Percentiles rank a stretch among this genome's conserved stretches.
Conservation (phyloP, 1,140 invertebrate genomes). For the Phthorimaea operculella region DNA sequence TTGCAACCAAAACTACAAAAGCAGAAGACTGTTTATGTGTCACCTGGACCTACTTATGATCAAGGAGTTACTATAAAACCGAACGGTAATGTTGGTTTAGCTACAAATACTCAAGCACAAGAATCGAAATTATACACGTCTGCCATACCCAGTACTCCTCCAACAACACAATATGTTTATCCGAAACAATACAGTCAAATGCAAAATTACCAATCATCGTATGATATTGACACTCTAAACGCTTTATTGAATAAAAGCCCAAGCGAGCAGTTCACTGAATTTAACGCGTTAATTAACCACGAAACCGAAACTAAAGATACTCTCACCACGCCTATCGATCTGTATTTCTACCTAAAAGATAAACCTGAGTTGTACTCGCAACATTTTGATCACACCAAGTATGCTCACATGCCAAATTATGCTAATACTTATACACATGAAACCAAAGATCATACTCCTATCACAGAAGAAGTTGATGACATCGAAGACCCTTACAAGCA, state of each 20-base stretch:
- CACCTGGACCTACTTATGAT: constrained; percentile 35
- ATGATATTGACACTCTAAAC: constrained; percentile 44
- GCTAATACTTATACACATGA: constrained; percentile 23
- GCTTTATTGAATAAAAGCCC: constrained; percentile 37
- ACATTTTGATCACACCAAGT: constrained; percentile 23
- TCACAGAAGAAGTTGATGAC: constrained; percentile 59
- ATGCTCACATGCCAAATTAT: constrained; percentile 25
- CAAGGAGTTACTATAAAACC: constrained; percentile 51
- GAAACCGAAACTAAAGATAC: constrained; percentile 17
- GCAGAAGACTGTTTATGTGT: constrained; percentile 33
- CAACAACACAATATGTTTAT: constrained; percentile 26
- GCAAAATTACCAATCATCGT: constrained; percentile 34
- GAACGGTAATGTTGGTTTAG: constrained; percentile 34
- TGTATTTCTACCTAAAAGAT: constrained; percentile 47
- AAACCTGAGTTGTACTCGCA: constrained; percentile 19
- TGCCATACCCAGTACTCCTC: constrained; percentile 29
- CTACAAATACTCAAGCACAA: constrained; percentile 10
- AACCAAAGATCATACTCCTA: constrained; percentile 51
- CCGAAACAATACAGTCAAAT: constrained; percentile 39
- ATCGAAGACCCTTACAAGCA: constrained; percentile 39
- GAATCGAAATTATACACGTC: constrained; percentile 34
- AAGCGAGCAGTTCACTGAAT: constrained; percentile 37
- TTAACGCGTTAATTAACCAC: constrained; percentile 33
- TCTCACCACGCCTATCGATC: constrained; percentile 35
- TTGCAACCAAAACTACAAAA: constrained; percentile 23